phyloP scores from a whole-genome alignment of 2,888 invertebrate genomes.

The Nemotelus pantherinus region DNA sequence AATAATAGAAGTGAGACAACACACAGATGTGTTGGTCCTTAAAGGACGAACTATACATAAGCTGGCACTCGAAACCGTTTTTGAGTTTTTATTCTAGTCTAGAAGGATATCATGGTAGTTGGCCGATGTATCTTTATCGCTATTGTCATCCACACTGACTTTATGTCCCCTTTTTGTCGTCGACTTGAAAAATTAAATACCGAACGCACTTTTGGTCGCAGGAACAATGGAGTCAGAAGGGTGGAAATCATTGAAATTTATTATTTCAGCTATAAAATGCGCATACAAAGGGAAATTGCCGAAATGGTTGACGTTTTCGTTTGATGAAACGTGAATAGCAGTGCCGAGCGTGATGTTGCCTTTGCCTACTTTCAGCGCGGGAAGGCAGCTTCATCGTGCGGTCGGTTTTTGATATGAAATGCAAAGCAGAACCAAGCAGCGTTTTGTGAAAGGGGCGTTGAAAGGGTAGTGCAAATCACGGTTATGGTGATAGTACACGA shows the following conservation, averaged over 20 bases:
- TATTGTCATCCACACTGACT: conserved; percentile 22
- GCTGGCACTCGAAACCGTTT: conserved; percentile 21
- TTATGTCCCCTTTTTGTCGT: conserved; percentile 26
- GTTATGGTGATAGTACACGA: conserved; percentile 15
- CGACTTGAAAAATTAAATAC: conserved; percentile 32
- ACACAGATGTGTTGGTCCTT: conserved; percentile 32
- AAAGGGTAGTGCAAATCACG: conserved; percentile 40
- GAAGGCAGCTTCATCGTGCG: background rate
- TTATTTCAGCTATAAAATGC: conserved; percentile 53
- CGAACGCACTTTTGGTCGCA: conserved; percentile 37
- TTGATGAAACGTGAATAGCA: background rate
- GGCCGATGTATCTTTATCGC: conserved; percentile 5
- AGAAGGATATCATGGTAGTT: conserved; percentile 15
- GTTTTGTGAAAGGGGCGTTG: conserved; percentile 30
- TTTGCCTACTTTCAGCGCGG: background rate
- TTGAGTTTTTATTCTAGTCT: conserved; percentile 31
- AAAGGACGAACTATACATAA: background rate
- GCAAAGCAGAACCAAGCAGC: conserved; percentile 11
- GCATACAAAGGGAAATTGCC: conserved; percentile 36
- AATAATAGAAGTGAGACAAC: conserved; percentile 17
- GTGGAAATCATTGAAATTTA: conserved; percentile 65
- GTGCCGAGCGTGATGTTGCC: background rate
- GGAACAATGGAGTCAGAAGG: conserved; percentile 61
- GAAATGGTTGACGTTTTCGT: conserved; percentile 16
- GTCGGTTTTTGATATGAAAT: background rate